Evolutionary conservation across 2,797 vertebrate species (phyloP), one percentile per base, ranked within the genome.

Genomic region (Arnoldichthys spilopterus): DNA sequence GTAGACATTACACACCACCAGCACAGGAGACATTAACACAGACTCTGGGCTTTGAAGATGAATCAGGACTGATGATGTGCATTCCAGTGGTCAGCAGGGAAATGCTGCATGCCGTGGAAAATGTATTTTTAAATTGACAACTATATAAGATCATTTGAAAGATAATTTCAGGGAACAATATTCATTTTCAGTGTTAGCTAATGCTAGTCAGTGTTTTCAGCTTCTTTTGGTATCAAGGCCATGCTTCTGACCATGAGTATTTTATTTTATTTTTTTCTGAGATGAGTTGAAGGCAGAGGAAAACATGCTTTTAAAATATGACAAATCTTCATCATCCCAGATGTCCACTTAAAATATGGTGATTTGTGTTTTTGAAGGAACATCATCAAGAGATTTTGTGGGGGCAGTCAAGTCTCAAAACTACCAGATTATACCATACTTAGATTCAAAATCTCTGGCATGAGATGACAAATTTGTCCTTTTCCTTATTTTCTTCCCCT

Each of bases 381-480:
- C 49, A 80, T 74, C 81, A 70, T 73, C 64, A 68, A 77, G 77
- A 90, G 80, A 85, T 87, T 87, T 85, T 83, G 76, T 20, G 30
- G 59, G 66, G 47, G 72, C 58, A 82, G 43, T 56, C 75, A 73
- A 81, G 72, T 66, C 56, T 74, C 45, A 85, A 79, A 80, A 83
- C 78, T 77, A 34, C 58, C 78, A 85, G 87, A 88, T 89, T 87
- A 89, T 89, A 70, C 76, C 80, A 79, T 82, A 80, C 40, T 86
- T 85, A 83, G 74, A 84, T 87, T 87, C 77, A 74, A 87, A 86
- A 89, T 88, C 72, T 83, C 82, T 90, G 86, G 85, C 87, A 85
- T 80, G 67, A 84, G 54, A 86, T 58, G 73, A 74, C 40, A 24
- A 82, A 83, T 78, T 74, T 81, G 76, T 67, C 63, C 56, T 26